These are phyloP conservation scores for Scolopax rusticola DNA, from an alignment of 2,797 vertebrate species.

Conservation along the genomic window DNA sequence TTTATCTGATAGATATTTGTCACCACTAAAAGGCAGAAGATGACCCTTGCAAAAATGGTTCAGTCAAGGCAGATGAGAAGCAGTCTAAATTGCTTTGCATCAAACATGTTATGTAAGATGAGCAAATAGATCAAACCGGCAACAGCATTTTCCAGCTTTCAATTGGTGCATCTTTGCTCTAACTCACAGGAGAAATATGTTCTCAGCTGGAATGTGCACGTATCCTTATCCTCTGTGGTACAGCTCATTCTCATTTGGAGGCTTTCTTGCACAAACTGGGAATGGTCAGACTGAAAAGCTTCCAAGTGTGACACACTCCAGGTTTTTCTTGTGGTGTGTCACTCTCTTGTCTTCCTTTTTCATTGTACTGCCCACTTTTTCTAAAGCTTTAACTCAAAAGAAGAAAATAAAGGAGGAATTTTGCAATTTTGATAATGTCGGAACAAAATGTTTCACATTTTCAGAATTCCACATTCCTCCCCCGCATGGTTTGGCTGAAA, in stretches of 20 bases:
- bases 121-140: background rate
- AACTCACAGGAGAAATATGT: slow-evolving; percentile 66
- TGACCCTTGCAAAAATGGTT: background rate
- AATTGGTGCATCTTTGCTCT: slow-evolving; percentile 48
- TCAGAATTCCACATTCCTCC: slow-evolving; percentile 64
- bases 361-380: background rate
- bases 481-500: slow-evolving; percentile 46
- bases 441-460: slow-evolving; percentile 64
- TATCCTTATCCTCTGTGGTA: slow-evolving; percentile 57
- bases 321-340: slow-evolving; percentile 42
- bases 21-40: background rate
- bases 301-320: slow-evolving; percentile 50
- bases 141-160: slow-evolving; percentile 20
- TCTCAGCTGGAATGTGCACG: slow-evolving; percentile 37
- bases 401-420: slow-evolving; percentile 22
- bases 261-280: slow-evolving; percentile 45
- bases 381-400: background rate
- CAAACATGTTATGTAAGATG: slow-evolving; percentile 9
- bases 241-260: slow-evolving; percentile 43
- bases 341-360: slow-evolving; percentile 9
- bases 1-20: background rate
- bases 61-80: background rate
- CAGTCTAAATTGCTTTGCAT: background rate
- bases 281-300: slow-evolving; percentile 34
- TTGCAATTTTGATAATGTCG: slow-evolving; percentile 27